Percentiles rank a stretch among this genome's conserved stretches.
Evolutionary conservation across 2,797 vertebrate species (phyloP).

Genomic region (Bovichtus variegatus): DNA sequence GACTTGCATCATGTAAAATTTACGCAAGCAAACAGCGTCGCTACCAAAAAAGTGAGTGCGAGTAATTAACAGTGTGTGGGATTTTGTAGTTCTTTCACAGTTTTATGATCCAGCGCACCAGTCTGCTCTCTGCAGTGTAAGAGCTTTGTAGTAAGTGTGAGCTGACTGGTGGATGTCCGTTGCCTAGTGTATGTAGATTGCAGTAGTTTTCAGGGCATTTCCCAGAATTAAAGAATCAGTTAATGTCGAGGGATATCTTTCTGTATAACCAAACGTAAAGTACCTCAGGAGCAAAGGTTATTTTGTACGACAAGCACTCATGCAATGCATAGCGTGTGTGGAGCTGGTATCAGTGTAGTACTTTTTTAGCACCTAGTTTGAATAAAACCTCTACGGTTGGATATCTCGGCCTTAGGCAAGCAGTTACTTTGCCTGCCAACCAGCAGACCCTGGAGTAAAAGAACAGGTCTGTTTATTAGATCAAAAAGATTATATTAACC

Average conservation of each 20-base stretch:
- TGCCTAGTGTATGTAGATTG: neutral
- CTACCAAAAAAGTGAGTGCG: neutral
- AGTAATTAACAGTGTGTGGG: no score
- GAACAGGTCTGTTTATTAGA: constrained; percentile 8
- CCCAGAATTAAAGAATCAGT: no score
- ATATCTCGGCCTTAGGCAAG: neutral
- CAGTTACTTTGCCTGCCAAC: neutral
- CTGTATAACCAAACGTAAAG: no score
- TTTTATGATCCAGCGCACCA: neutral
- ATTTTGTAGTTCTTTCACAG: no score
- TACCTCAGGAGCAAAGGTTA: neutral
- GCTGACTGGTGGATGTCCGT: neutral
- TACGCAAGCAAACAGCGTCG: neutral
- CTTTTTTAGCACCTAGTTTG: constrained; percentile 17
- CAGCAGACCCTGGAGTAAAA: neutral
- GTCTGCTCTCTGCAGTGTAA: neutral
- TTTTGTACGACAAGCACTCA: neutral
- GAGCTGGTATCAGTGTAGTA: neutral
- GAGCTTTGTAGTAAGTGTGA: no score
- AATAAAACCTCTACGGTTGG: constrained; percentile 10
- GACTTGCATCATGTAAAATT: neutral
- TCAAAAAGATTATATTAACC: neutral
- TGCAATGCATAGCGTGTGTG: neutral
- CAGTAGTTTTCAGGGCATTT: neutral
- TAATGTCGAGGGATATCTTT: no score